Conservation (phyloP, 2,113 vertebrate genomes). For the Coryphaenoides rupestris region DNA sequence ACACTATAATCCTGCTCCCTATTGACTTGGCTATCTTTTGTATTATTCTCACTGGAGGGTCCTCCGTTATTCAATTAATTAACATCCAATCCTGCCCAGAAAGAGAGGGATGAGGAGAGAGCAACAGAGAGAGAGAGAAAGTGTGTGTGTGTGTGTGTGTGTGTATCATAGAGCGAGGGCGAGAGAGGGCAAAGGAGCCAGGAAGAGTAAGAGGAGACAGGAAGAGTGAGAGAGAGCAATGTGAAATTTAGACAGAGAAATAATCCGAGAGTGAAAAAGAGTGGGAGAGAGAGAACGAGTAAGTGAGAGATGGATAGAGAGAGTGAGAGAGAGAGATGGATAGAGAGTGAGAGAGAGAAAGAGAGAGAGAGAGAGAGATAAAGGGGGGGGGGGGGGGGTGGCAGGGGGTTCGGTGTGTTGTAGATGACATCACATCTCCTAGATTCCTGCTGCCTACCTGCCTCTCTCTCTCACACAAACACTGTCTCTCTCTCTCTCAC, state of each 20-base stretch:
- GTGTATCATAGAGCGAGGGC: no score
- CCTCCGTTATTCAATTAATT: not conserved
- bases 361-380: not conserved
- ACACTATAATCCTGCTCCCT: not conserved
- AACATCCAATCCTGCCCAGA: not conserved
- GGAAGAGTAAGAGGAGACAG: not conserved
- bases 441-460: no score
- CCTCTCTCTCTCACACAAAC: no score
- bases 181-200: not conserved
- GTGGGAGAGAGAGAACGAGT: not conserved
- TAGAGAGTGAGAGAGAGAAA: not conserved
- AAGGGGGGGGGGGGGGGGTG: not conserved
- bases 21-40: not conserved
- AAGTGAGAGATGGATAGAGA: not conserved
- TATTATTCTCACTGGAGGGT: not conserved
- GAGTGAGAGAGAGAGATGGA: not conserved
- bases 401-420: not conserved
- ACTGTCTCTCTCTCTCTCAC: no score
- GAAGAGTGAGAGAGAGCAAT: no score
- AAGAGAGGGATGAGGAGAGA: not conserved
- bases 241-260: no score
- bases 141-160: no score
- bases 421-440: no score
- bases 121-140: not conserved
- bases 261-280: slow-evolving; percentile 15